Evolutionary conservation across 2,113 vertebrate species (phyloP).

Genomic region (Eubucco bourcierii): DNA sequence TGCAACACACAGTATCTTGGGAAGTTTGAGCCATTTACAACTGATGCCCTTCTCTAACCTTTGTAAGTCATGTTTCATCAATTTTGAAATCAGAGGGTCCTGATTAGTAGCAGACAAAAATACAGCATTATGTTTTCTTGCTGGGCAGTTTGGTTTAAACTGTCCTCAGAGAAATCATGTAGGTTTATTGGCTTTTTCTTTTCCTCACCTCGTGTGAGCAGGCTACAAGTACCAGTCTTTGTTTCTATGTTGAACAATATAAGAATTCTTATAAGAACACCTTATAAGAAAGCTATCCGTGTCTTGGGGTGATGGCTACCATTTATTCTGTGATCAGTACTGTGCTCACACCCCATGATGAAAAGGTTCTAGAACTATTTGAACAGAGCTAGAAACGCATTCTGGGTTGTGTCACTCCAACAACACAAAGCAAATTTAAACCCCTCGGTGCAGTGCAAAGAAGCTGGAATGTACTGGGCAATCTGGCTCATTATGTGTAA

Average conservation of each 20-base stretch:
- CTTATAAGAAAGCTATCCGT: neutral
- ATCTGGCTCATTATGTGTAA: conserved; percentile 38
- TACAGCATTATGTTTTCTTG: neutral
- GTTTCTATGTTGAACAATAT: neutral
- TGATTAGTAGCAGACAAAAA: neutral
- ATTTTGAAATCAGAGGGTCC: neutral
- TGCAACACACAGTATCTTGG: neutral
- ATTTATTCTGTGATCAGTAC: neutral
- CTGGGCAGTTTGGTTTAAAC: conserved; percentile 7
- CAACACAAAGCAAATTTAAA: neutral
- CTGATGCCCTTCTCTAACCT: neutral
- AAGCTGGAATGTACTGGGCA: conserved; percentile 3
- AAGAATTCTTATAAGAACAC: too few species aligned
- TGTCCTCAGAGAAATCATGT: neutral
- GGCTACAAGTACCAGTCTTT: neutral
- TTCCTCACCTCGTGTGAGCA: neutral
- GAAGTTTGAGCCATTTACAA: neutral
- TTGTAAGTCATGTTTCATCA: neutral
- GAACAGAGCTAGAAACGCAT: neutral
- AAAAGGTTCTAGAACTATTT: neutral
- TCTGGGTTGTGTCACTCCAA: neutral
- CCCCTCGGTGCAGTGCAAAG: neutral
- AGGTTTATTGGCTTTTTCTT: neutral
- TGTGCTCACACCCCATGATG: neutral
- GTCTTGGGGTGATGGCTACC: neutral